A percentile compares a stretch with the other conserved stretches of the same genome.
These are phyloP conservation scores for Eucera pruinosa DNA, from an alignment of 2,888 invertebrate species.

Conservation along the genomic window DNA sequence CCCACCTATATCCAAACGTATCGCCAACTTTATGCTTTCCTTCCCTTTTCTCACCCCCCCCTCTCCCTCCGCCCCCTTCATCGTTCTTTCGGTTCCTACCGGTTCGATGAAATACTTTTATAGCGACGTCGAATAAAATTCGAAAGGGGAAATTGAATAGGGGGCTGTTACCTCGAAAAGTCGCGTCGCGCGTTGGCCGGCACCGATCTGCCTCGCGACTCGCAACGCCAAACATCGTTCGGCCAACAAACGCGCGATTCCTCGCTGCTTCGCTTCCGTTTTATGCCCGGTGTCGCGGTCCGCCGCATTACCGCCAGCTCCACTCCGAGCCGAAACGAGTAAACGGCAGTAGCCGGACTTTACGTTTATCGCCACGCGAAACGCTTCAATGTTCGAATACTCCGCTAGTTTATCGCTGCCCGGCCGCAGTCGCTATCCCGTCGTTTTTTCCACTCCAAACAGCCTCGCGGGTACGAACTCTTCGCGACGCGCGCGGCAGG, in stretches of 20 bases:
- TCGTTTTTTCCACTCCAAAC: no score
- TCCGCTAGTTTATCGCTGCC: conserved; percentile 21
- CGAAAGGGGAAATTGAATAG: conserved; percentile 21
- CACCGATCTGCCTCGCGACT: background rate
- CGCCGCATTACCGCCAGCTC: background rate
- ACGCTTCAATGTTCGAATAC: conserved; percentile 29
- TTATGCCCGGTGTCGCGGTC: background rate
- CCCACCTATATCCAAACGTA: background rate
- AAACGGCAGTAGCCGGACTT: conserved; percentile 14
- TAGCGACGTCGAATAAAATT: conserved; percentile 42
- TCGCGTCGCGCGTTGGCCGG: background rate
- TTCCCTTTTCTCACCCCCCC: background rate
- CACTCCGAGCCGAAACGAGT: conserved; percentile 14
- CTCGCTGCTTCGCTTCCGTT: background rate
- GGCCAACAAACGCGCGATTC: background rate
- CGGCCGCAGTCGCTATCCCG: no score
- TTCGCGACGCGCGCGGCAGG: no score
- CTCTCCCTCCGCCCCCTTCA: no score
- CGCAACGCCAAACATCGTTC: background rate
- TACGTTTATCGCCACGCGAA: conserved; percentile 37
- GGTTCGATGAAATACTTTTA: conserved; percentile 44
- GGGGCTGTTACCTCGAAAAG: conserved; percentile 4
- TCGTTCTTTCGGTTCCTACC: background rate
- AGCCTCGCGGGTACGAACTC: no score
- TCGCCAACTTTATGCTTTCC: background rate